Percentiles rank a stretch among this genome's conserved stretches.
These are phyloP conservation scores for Gymnosoma rotundatum DNA, from an alignment of 2,888 invertebrate species.

Conservation along the genomic window DNA sequence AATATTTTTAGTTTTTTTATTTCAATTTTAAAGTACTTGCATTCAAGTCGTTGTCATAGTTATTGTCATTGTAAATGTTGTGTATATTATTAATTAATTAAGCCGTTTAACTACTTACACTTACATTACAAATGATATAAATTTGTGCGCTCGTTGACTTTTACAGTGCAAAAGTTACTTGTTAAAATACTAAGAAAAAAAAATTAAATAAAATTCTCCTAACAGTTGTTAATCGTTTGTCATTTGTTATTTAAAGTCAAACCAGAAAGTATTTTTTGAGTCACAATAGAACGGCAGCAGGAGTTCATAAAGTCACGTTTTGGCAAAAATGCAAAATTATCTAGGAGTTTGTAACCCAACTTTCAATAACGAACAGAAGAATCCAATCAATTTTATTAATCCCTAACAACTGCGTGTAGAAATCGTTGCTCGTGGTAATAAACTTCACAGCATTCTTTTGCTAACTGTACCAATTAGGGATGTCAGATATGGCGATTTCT, in stretches of 20 bases:
- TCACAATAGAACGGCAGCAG: background rate
- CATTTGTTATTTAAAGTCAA: slow-evolving; percentile 65
- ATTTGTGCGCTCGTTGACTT: slow-evolving; percentile 22
- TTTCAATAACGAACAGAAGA: background rate
- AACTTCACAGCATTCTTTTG: background rate
- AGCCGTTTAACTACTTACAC: slow-evolving; percentile 61
- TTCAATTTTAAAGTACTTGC: background rate
- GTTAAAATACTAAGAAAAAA: background rate
- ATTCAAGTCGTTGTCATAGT: slow-evolving; percentile 8
- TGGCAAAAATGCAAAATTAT: slow-evolving; percentile 15
- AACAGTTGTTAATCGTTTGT: slow-evolving; percentile 72
- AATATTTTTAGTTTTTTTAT: background rate
- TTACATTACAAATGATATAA: slow-evolving; percentile 51
- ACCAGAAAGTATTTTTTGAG: no score
- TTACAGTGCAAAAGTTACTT: slow-evolving; percentile 15
- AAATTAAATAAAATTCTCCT: slow-evolving; percentile 58
- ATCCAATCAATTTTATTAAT: slow-evolving; percentile 62
- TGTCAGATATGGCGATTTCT: no score
- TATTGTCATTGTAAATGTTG: background rate
- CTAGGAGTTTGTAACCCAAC: background rate
- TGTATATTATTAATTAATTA: slow-evolving; percentile 37
- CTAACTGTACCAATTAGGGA: background rate
- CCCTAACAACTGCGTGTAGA: slow-evolving; percentile 41
- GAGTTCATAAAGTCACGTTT: slow-evolving; percentile 5
- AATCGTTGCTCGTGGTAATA: background rate